phyloP scores from a whole-genome alignment of 2,113 vertebrate genomes.

The Anolis carolinensis region DNA sequence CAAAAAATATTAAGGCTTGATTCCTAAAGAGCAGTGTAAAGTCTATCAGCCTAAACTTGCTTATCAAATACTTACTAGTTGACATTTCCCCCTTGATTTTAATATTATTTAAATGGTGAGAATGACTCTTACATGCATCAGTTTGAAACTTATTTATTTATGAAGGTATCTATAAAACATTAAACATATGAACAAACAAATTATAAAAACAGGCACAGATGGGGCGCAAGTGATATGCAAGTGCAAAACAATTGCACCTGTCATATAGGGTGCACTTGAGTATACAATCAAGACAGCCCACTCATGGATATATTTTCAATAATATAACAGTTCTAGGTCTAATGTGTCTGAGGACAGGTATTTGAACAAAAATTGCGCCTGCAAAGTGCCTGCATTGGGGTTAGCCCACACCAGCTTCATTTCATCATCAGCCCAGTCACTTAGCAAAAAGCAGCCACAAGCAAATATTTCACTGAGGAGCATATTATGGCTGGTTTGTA shows the following conservation, averaged over 20 bases:
- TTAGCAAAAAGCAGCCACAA: conserved; percentile 57
- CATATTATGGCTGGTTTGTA: conserved; percentile 49
- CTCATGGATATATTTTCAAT: background rate
- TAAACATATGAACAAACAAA: conserved; percentile 39
- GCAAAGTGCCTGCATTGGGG: conserved; percentile 44
- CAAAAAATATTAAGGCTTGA: conserved; percentile 23
- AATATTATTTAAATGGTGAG: conserved; percentile 8
- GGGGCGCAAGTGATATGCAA: background rate
- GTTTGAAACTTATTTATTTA: conserved; percentile 44
- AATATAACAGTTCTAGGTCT: conserved; percentile 35
- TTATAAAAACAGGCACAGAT: conserved; percentile 43
- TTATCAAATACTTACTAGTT: conserved; percentile 35
- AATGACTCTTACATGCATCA: conserved; percentile 33
- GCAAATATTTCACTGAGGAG: conserved; percentile 53
- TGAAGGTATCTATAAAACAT: conserved; percentile 36
- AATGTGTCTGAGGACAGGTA: conserved; percentile 39
- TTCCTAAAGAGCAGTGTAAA: conserved; percentile 16
- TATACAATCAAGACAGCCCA: background rate
- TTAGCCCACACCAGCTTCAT: conserved; percentile 51
- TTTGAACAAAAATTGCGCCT: conserved; percentile 17
- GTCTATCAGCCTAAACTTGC: conserved; percentile 35
- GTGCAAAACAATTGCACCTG: conserved; percentile 30
- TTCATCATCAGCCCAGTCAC: background rate
- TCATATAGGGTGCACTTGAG: background rate
- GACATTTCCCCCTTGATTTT: conserved; percentile 30